phyloP scores from a whole-genome alignment of 2,113 vertebrate genomes.

The Labeo rohita region DNA sequence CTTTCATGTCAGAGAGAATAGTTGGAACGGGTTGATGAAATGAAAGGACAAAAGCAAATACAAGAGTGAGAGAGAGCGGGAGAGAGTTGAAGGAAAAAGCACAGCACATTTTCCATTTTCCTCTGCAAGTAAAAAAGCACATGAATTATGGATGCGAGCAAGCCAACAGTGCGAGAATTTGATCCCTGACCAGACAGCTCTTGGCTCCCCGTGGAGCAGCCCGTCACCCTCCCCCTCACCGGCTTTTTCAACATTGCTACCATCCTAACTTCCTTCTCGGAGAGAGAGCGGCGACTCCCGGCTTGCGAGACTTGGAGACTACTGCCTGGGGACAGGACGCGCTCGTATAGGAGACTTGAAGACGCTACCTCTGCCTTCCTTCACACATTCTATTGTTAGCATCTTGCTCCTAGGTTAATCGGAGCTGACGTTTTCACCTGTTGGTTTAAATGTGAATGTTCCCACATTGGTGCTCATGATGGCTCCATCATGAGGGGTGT shows the following conservation, averaged over 20 bases:
- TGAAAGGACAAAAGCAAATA: slow-evolving; percentile 49
- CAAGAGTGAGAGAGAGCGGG: slow-evolving; percentile 25
- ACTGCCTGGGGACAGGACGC: slow-evolving; percentile 35
- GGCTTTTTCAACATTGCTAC: slow-evolving; percentile 49
- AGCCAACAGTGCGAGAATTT: slow-evolving; percentile 59
- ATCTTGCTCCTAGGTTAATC: slow-evolving; percentile 6
- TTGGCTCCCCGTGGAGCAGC: slow-evolving; percentile 53
- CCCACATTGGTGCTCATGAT: background rate
- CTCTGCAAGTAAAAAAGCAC: slow-evolving; percentile 56
- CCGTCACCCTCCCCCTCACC: slow-evolving; percentile 44
- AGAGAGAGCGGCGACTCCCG: slow-evolving; percentile 5
- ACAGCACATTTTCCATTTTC: slow-evolving; percentile 59
- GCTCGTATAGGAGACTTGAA: slow-evolving; percentile 12
- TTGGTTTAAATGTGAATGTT: slow-evolving; percentile 17
- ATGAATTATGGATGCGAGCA: slow-evolving; percentile 60
- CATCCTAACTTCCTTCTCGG: slow-evolving; percentile 41
- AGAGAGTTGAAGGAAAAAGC: slow-evolving; percentile 40
- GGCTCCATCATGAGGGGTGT: background rate
- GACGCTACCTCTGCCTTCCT: slow-evolving; percentile 3
- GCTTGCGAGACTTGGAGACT: background rate
- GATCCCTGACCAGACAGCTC: slow-evolving; percentile 61
- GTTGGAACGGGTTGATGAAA: slow-evolving; percentile 34
- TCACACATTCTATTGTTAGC: background rate
- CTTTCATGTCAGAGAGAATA: slow-evolving; percentile 42
- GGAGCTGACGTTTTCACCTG: slow-evolving; percentile 29